These are phyloP conservation scores for Atta colombica DNA, from an alignment of 1,140 invertebrate species.

Conservation along the genomic window DNA sequence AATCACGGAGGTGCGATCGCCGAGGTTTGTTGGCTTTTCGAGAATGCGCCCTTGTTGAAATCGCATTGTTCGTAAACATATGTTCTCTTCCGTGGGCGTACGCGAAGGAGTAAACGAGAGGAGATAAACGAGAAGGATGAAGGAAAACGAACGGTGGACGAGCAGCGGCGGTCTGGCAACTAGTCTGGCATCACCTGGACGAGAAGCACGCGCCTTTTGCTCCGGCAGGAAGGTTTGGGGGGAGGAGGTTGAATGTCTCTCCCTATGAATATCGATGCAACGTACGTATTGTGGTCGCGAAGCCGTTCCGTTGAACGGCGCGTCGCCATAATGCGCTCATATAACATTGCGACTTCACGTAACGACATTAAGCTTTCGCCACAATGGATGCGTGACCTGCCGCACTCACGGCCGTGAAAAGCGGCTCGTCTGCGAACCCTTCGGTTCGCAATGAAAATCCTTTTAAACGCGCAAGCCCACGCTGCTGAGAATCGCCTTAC, in stretches of 20 bases:
- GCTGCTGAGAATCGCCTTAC: neutral
- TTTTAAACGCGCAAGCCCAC: slow-evolving; percentile 77
- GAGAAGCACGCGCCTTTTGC: slow-evolving; percentile 71
- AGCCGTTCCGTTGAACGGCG: slow-evolving; percentile 54
- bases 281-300: slow-evolving; percentile 71
- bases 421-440: slow-evolving; percentile 47
- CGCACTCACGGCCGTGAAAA: slow-evolving; percentile 41
- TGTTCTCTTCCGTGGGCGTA: slow-evolving; percentile 71
- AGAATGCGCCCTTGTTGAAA: slow-evolving; percentile 55
- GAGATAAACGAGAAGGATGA: slow-evolving; percentile 36
- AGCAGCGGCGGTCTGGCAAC: slow-evolving; percentile 51
- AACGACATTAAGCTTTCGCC: slow-evolving; percentile 58
- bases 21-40: slow-evolving; percentile 73
- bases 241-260: slow-evolving; percentile 49
- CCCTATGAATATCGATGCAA: slow-evolving; percentile 77
- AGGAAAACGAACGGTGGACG: slow-evolving; percentile 65
- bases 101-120: slow-evolving; percentile 51
- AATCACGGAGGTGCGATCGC: slow-evolving; percentile 61
- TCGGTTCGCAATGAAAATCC: slow-evolving; percentile 77
- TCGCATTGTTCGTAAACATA: slow-evolving; percentile 77
- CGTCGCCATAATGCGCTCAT: slow-evolving; percentile 72
- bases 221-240: neutral
- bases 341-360: slow-evolving; percentile 67
- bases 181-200: slow-evolving; percentile 77
- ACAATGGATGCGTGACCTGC: slow-evolving; percentile 69